Base-by-base conservation (phyloP, 1,140 invertebrate species). In the Cataglyphis hispanica region DNA sequence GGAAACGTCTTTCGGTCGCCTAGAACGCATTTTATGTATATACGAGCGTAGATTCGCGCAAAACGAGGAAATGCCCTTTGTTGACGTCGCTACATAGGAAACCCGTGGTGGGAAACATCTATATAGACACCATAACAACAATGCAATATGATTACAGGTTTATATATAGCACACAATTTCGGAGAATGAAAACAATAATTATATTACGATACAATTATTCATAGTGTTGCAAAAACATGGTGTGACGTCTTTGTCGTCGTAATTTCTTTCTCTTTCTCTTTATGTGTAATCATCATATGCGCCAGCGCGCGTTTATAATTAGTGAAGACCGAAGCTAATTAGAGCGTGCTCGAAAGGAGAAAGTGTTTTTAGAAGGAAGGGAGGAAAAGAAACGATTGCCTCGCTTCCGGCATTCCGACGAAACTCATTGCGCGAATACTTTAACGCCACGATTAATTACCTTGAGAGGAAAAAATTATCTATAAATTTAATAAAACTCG, bases 341-440 rank as follows among this genome's bases (percentile, higher is more conserved):
- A 74, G 89, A 90, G 89, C 89, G 86, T 88, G 74, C 86, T 86
- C 66, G 83, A 81, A 84, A 87, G 83, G 89, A 86, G 89, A 90
- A 90, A 90, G 89, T 89, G 87, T 90, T 90, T 90, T 86, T 50
- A 16, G 46, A 16, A 16, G 46, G 46, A 50, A 50, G 16, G 85
- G 85, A 77, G 84, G 80, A 90, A 90, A 75, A 60, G 63, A 86
- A 66, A 31, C 63, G 46, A 74, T 69, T 22, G 46, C 19, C 3
- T 46, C 3, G n/a, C 69, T 90, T 90, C 89, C 89, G 88, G 86
- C 89, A 87, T 25, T 61, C 27, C 53, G 86, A 69, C 53, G 27
- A 31, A 25, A 43, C 66, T 43, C 16, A 43, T 74, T 56, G 53
- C 66, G 67, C 67, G 46, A 50, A 40, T 16, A 43, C 46, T 40